Percentiles rank a stretch among this genome's conserved stretches.
phyloP scores from a whole-genome alignment of 2,113 vertebrate genomes.

The Steatornis caripensis region DNA sequence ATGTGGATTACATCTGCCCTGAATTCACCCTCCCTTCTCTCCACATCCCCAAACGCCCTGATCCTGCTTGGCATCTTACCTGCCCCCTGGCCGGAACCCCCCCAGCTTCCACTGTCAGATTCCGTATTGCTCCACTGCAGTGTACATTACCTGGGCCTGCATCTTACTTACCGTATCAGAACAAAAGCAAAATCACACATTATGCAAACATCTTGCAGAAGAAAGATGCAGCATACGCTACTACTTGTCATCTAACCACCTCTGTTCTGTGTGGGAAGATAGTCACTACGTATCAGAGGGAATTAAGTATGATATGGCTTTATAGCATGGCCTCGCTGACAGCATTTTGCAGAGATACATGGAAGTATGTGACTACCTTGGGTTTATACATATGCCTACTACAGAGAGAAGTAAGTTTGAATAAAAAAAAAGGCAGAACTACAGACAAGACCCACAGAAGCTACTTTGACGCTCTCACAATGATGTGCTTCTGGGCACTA shows the following conservation, averaged over 20 bases:
- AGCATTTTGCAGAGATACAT: background rate
- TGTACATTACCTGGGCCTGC: background rate
- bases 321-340: background rate
- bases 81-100: background rate
- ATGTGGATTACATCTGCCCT: background rate
- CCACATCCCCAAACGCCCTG: rapidly evolving
- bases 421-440: background rate
- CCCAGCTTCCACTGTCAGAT: background rate
- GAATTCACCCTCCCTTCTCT: background rate
- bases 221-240: background rate
- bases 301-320: background rate
- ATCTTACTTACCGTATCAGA: background rate
- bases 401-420: background rate
- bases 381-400: background rate
- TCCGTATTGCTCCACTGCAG: background rate
- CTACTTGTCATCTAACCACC: background rate
- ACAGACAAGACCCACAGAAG: background rate
- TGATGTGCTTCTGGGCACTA: background rate
- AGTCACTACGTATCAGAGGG: background rate
- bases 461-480: background rate
- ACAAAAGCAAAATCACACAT: background rate
- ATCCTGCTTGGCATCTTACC: background rate
- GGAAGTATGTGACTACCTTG: background rate
- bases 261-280: background rate
- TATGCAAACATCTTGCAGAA: background rate